Percentiles rank a stretch among this genome's conserved stretches.
phyloP scores from a whole-genome alignment of 2,888 invertebrate species.

The Diaperis boleti region DNA sequence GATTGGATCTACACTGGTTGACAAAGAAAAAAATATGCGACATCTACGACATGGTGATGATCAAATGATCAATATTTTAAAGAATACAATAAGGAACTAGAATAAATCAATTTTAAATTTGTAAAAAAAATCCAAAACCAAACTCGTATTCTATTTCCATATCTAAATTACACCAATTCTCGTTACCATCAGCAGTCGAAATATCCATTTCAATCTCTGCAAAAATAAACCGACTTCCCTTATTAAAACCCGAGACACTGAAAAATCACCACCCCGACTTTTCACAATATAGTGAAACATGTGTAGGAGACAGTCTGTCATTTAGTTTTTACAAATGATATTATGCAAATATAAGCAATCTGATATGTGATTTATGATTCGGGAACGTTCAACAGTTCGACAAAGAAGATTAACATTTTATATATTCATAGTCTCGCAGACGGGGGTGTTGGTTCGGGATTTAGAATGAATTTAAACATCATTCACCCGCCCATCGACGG shows the following conservation, averaged over 20 bases:
- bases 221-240: too few relatives aligned
- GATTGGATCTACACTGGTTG: too few relatives aligned
- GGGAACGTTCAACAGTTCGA: constrained; percentile 57
- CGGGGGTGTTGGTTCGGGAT: constrained; percentile 27
- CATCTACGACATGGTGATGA: too few relatives aligned
- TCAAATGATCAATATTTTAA: too few relatives aligned
- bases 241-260: neutral
- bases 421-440: constrained; percentile 53
- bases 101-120: too few relatives aligned
- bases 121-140: too few relatives aligned
- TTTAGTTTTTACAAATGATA: constrained; percentile 43
- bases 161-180: too few relatives aligned
- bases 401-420: constrained; percentile 58
- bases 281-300: neutral
- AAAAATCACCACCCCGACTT: neutral
- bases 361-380: constrained; percentile 56
- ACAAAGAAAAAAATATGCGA: too few relatives aligned
- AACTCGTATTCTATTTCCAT: too few relatives aligned
- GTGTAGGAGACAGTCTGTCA: constrained; percentile 24
- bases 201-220: too few relatives aligned
- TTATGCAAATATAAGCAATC: constrained; percentile 49
- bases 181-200: too few relatives aligned
- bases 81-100: too few relatives aligned
- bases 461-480: constrained; percentile 35
- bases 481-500: constrained; percentile 25